Evolutionary conservation across 2,113 vertebrate species (phyloP).

Genomic region (Rynchops niger): DNA sequence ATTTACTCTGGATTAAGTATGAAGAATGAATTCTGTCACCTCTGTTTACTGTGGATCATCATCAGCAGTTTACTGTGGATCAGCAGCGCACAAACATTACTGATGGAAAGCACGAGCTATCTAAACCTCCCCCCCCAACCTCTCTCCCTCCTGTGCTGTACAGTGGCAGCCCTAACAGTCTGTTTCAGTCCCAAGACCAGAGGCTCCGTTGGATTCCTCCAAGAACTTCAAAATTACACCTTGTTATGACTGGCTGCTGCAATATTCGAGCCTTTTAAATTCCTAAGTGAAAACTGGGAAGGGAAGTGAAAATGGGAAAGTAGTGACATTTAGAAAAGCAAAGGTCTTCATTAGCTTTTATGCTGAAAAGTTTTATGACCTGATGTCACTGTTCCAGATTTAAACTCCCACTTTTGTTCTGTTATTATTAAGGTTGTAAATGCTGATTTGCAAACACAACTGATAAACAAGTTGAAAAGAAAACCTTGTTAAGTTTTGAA

Average conservation of each 20-base stretch:
- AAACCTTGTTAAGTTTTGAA: neutral
- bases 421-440: neutral
- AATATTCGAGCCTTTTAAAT: neutral
- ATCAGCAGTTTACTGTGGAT: neutral
- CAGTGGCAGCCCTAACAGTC: neutral
- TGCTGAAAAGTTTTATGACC: neutral
- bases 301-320: neutral
- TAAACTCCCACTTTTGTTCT: neutral
- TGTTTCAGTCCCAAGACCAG: neutral
- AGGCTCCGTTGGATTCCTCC: neutral
- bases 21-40: neutral
- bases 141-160: neutral
- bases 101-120: neutral
- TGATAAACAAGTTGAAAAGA: neutral
- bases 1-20: neutral
- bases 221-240: neutral
- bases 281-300: neutral
- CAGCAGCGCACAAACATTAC: neutral
- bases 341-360: neutral
- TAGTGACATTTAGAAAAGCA: neutral
- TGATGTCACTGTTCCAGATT: neutral
- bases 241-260: neutral
- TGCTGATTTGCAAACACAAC: neutral
- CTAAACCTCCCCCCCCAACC: fast-evolving
- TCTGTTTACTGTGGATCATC: neutral